A percentile compares a stretch with the other conserved stretches of the same genome.
phyloP scores from a whole-genome alignment of 35 echinoderm and acorn worm genomes.

The Eucidaris tribuloides region DNA sequence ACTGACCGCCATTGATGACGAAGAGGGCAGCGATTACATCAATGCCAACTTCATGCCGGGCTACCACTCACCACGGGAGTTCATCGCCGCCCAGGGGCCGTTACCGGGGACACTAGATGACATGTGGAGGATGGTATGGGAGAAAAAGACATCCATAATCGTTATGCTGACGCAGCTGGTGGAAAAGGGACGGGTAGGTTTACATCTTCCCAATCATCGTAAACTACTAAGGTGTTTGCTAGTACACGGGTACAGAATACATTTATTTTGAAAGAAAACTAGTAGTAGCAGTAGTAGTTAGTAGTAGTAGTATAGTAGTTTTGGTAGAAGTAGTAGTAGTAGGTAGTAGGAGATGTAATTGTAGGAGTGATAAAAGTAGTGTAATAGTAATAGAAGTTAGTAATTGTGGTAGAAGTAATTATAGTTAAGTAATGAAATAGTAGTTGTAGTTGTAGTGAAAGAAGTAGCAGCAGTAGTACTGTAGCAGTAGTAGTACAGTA shows the following conservation, averaged over 20 bases:
- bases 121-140: conserved; percentile 91
- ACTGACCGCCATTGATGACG: conserved; percentile 44
- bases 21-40: conserved; percentile 74
- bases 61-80: conserved; percentile 75
- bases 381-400: too few species aligned
- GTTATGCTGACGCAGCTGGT: conserved; percentile 88
- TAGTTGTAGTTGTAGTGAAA: too few species aligned
- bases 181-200: conserved; percentile 74
- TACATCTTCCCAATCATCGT: not conserved
- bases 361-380: too few species aligned
- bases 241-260: too few species aligned
- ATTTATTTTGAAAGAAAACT: not conserved
- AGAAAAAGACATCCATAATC: conserved; percentile 51
- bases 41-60: conserved; percentile 91
- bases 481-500: too few species aligned
- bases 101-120: conserved; percentile 76
- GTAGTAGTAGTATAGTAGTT: not conserved
- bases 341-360: too few species aligned
- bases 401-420: too few species aligned
- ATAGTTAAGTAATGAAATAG: too few species aligned
- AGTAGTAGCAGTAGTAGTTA: not conserved
- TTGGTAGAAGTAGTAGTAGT: too few species aligned
- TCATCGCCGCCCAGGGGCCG: conserved; percentile 80
- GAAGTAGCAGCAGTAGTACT: too few species aligned
- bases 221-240: not conserved